These are phyloP conservation scores for Flabesymbios commensalis DNA, from an alignment of 2,888 invertebrate species.

Conservation along the genomic window DNA sequence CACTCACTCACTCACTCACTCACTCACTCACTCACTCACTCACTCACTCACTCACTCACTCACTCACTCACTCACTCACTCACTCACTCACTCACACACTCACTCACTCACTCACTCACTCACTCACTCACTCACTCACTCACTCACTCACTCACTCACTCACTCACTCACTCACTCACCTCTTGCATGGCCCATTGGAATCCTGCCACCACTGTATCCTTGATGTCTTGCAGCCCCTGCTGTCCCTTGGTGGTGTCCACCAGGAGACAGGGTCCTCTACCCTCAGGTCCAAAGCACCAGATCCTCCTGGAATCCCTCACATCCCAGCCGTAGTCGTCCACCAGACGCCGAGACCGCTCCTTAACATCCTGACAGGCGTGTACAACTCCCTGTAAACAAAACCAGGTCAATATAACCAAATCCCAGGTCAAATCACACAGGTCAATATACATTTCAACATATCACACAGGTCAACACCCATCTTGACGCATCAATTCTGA, in stretches of 20 bases:
- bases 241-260: conserved; percentile 33
- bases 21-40: conserved; percentile 24
- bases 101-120: conserved; percentile 21
- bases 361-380: conserved; percentile 23
- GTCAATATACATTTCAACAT: too few relatives aligned
- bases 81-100: conserved; percentile 22
- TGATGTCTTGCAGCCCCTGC: conserved; percentile 32
- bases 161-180: conserved; percentile 19
- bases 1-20: conserved; percentile 18
- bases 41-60: conserved; percentile 24
- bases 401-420: too few relatives aligned
- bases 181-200: conserved; percentile 32
- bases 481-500: too few relatives aligned
- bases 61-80: conserved; percentile 21
- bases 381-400: too few relatives aligned
- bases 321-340: conserved; percentile 30
- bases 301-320: conserved; percentile 25
- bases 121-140: conserved; percentile 22
- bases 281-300: conserved; percentile 39
- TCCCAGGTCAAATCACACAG: too few relatives aligned
- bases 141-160: conserved; percentile 23
- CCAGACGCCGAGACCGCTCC: conserved; percentile 24
- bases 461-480: too few relatives aligned
- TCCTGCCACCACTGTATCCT: conserved; percentile 31
- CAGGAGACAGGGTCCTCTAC: conserved; percentile 32